Conservation (phyloP, 2,888 invertebrate species). For the Dicyrtomina minuta region DNA sequence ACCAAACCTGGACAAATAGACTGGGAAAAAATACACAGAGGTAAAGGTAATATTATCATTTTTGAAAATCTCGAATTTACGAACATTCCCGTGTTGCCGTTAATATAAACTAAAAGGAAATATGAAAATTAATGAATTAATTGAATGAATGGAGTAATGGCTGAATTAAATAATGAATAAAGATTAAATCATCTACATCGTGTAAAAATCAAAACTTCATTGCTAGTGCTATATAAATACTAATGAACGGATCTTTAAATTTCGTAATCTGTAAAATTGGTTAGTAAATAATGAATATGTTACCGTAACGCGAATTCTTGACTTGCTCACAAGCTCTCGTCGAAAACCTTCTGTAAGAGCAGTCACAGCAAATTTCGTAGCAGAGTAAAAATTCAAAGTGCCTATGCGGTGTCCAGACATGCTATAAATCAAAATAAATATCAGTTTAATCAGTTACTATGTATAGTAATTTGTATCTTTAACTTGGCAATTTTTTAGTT, state of each 20-base stretch:
- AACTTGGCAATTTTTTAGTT: too few species aligned
- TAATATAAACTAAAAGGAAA: background rate
- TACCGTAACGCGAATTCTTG: constrained; percentile 57
- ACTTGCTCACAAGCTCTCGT: constrained; percentile 60
- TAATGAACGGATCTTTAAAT: too few species aligned
- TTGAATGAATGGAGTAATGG: too few species aligned
- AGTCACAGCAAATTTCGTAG: constrained; percentile 63
- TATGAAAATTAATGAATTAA: background rate
- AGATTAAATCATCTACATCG: too few species aligned
- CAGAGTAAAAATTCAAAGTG: constrained; percentile 58
- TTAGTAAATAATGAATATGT: background rate
- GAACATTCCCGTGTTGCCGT: too few species aligned
- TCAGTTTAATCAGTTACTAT: too few species aligned
- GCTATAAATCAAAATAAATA: too few species aligned
- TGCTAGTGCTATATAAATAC: too few species aligned
- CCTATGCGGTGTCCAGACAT: constrained; percentile 56
- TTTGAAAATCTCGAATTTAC: too few species aligned
- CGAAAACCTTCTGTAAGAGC: constrained; percentile 61
- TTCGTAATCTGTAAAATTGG: too few species aligned
- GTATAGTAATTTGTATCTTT: too few species aligned
- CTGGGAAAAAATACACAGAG: constrained; percentile 36
- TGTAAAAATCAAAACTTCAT: too few species aligned
- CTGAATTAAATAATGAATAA: background rate
- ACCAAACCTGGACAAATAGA: constrained; percentile 52
- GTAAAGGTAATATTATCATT: background rate